Conservation (phyloP, 1,140 invertebrate genomes). For the Chrysomallon squamiferum region DNA sequence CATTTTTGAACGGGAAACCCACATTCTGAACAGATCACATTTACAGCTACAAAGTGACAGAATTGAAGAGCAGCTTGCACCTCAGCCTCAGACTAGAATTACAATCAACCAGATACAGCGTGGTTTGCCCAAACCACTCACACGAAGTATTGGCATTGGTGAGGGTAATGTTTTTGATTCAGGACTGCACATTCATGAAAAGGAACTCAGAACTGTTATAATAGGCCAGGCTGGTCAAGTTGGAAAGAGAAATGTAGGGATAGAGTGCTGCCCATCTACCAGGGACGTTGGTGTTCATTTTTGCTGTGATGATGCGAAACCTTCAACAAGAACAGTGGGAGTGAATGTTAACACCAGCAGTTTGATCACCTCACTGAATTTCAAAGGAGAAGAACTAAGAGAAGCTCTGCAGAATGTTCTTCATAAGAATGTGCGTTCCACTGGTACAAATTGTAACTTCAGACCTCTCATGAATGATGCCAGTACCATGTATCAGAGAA, state of each 20-base stretch:
- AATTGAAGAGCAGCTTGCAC: background rate
- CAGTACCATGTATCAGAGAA: conserved; percentile 25
- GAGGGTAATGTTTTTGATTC: conserved; percentile 59
- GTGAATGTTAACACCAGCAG: conserved; percentile 55
- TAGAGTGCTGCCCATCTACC: conserved; percentile 73
- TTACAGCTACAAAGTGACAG: background rate
- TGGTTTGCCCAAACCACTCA: conserved; percentile 43
- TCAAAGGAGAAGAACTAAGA: conserved; percentile 56
- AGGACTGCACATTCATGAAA: conserved; percentile 60
- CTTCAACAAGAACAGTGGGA: conserved; percentile 47
- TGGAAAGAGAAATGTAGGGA: conserved; percentile 70
- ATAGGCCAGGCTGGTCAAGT: conserved; percentile 45
- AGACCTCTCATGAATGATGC: conserved; percentile 26
- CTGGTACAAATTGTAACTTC: conserved; percentile 50
- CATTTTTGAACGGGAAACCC: conserved; percentile 31
- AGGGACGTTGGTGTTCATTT: conserved; percentile 64
- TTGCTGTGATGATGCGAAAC: conserved; percentile 53
- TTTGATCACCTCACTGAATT: conserved; percentile 42
- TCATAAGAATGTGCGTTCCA: conserved; percentile 51
- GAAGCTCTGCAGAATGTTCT: conserved; percentile 49
- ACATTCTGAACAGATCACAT: conserved; percentile 30
- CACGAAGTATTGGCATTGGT: conserved; percentile 56
- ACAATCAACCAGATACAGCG: conserved; percentile 26
- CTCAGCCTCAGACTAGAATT: conserved; percentile 12
- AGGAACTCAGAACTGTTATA: conserved; percentile 60